phyloP scores from a whole-genome alignment of 2,797 vertebrate genomes.

The Eulemur coronatus region DNA sequence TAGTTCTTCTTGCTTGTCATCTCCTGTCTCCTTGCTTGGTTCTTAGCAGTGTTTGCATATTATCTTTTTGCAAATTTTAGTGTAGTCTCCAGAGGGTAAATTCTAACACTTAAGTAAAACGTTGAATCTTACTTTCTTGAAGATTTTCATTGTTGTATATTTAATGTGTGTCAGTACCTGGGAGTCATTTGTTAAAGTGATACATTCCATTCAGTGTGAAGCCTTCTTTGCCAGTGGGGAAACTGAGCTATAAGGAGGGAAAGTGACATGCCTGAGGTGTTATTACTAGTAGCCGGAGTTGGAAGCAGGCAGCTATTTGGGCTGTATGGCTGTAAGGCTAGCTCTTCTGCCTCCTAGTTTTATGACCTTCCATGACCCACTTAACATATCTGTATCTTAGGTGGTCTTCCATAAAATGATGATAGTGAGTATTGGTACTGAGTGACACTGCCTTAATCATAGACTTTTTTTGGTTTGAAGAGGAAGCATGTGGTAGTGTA shows the following conservation, averaged over 20 bases:
- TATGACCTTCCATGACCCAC: not conserved
- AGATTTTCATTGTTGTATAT: constrained; percentile 9
- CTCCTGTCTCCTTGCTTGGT: constrained; percentile 19
- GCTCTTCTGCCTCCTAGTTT: not conserved
- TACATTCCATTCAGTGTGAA: not conserved
- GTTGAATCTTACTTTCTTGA: constrained; percentile 32
- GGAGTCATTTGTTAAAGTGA: constrained; percentile 23
- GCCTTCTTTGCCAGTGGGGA: constrained; percentile 7
- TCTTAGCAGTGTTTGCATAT: not conserved
- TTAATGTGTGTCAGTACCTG: not conserved
- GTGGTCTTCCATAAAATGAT: not conserved
- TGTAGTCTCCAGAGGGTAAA: not conserved
- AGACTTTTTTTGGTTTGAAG: not conserved
- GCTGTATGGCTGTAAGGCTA: not conserved
- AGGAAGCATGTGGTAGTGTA: not conserved
- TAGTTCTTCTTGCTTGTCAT: not conserved
- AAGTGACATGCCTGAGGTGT: not conserved
- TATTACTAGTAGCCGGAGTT: not conserved
- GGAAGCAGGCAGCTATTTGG: not conserved
- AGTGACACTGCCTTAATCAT: not conserved
- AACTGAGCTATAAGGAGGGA: not conserved
- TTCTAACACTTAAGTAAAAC: constrained; percentile 11
- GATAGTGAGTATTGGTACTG: not conserved
- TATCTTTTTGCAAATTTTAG: constrained; percentile 28
- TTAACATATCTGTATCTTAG: not conserved